These are phyloP conservation scores for Hormaphis cornu DNA, from an alignment of 1,140 invertebrate genomes.

Conservation along the genomic window DNA sequence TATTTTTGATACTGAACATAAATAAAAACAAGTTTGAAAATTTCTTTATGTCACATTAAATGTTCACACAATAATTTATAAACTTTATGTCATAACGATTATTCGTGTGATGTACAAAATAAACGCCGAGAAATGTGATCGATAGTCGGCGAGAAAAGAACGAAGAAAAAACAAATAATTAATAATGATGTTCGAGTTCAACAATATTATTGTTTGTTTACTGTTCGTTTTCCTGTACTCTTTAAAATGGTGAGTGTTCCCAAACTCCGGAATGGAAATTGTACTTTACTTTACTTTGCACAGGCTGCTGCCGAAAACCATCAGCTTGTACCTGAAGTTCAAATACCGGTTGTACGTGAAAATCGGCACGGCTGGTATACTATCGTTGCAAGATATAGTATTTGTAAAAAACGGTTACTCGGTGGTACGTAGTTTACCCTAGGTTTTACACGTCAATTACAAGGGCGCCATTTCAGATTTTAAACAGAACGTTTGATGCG, in stretches of 20 bases:
- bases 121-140: too few species aligned
- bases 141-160: too few species aligned
- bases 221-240: background rate
- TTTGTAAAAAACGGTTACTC: conserved; percentile 23
- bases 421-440: background rate
- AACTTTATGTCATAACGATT: too few species aligned
- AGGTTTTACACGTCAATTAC: too few species aligned
- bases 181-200: conserved; percentile 25
- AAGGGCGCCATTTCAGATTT: too few species aligned
- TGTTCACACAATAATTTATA: too few species aligned
- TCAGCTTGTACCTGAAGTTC: conserved; percentile 20
- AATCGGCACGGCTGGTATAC: conserved; percentile 20
- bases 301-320: conserved; percentile 20
- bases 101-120: too few species aligned
- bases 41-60: too few species aligned
- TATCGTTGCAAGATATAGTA: conserved; percentile 24
- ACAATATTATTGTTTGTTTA: background rate
- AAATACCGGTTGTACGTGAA: conserved; percentile 13
- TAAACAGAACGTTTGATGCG: too few species aligned
- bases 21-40: too few species aligned
- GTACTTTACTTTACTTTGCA: background rate
- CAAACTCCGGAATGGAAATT: background rate
- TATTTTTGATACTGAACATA: too few species aligned
- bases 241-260: conserved; percentile 16
- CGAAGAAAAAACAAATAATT: too few species aligned